Base-by-base conservation (phyloP, 2,888 invertebrate genomes). In the Amphiduros pacificus region DNA sequence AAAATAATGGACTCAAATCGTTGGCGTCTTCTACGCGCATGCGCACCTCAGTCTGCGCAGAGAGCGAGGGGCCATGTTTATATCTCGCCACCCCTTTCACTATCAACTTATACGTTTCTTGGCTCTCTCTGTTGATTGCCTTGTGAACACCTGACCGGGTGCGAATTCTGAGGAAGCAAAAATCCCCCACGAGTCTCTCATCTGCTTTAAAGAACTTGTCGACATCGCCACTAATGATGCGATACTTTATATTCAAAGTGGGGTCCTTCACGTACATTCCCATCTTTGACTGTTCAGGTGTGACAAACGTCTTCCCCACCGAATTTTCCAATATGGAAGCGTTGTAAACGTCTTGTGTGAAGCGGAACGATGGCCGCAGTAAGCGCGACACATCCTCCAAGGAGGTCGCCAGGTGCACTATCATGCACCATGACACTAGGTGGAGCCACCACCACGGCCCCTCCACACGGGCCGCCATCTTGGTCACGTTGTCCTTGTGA, bases 1-100 rank as follows among this genome's bases (percentile, higher is more conserved):
- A 92, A 85, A 98, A 98, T 32, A 97, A 85, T 41, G 98, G 98
- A 81, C 90, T 92, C 69, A 96, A 88, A 82, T 97, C 97, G 68
- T 84, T 84, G 53, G 77, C 69, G 71, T 84, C 84, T 36, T 75
- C 65, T 11, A 85, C 77, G 48, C 66, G 71, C 11, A 81, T 69
- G 31, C 88, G 84, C 14, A 95, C 90, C 60, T 71, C 67, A 14
- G 77, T 69, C 9, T 62, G 59, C 6, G 72, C 69, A 31, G 68
- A 65, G 48, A 67, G 62, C 22, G 68, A 71, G 49, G 74, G 73
- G 71, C 89, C 86, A 62, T 72, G 77, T 87, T 63, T 64, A 29
- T 67, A 73, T 24, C 67, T 72, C 4, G 78, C 75, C 70, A 88
- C 87, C 1, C 91, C 92, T 71, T 88, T 87, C 68, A 97, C 87